phyloP scores from a whole-genome alignment of 2,888 invertebrate genomes.

The Amiota communis region DNA sequence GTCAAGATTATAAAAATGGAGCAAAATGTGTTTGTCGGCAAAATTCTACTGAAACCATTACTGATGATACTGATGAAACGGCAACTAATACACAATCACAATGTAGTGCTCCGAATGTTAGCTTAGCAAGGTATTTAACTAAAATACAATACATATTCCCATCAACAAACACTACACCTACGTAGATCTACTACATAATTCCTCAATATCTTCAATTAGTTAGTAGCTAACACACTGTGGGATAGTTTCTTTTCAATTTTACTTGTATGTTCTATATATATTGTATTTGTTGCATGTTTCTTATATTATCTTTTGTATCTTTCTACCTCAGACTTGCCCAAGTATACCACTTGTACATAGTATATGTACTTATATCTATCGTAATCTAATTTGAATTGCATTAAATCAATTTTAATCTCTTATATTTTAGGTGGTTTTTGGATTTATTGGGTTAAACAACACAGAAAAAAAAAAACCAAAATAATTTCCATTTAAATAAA shows the following conservation, averaged over 20 bases:
- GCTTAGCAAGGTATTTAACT: conserved; percentile 80
- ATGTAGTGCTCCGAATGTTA: conserved; percentile 79
- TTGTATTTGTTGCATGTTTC: not conserved
- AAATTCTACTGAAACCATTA: conserved; percentile 68
- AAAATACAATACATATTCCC: conserved; percentile 44
- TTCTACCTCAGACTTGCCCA: not conserved
- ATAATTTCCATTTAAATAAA: not conserved
- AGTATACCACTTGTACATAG: too few species aligned
- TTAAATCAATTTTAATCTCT: conserved; percentile 48
- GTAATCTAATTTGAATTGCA: not conserved
- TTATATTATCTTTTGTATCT: not conserved
- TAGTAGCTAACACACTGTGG: not conserved
- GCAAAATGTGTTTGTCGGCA: conserved; percentile 83
- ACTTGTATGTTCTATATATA: not conserved
- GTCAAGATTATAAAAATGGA: conserved; percentile 54
- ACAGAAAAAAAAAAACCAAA: not conserved
- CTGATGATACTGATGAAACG: conserved; percentile 29
- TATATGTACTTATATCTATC: too few species aligned
- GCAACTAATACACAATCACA: conserved; percentile 60
- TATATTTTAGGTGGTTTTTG: conserved; percentile 69
- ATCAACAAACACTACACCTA: conserved; percentile 18
- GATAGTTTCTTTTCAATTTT: not conserved
- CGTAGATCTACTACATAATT: not conserved
- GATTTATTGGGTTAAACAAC: conserved; percentile 67
- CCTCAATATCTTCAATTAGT: not conserved